Evolutionary conservation across 2,888 invertebrate species (phyloP).

Genomic region (Eupelmus urozonus): DNA sequence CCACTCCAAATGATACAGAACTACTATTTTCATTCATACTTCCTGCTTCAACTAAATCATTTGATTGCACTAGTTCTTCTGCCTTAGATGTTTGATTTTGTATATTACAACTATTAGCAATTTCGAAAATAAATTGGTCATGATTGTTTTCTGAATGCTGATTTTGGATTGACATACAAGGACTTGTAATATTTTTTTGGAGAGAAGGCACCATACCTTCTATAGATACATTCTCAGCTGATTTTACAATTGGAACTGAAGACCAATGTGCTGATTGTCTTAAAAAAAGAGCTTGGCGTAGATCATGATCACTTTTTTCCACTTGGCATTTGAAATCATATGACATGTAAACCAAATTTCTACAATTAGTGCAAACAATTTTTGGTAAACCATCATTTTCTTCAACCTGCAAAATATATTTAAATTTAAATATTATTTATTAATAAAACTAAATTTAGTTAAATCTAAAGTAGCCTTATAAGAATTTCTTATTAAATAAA

Average conservation of each 20-base stretch:
- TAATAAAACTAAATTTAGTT: neutral
- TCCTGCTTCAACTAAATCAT: slow-evolving; percentile 2
- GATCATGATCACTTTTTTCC: slow-evolving; percentile 69
- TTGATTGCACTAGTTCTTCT: slow-evolving; percentile 23
- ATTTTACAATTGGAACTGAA: slow-evolving; percentile 24
- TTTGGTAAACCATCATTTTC: slow-evolving; percentile 72
- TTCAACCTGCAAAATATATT: slow-evolving; percentile 67
- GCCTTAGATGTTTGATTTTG: slow-evolving; percentile 23
- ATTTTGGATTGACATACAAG: slow-evolving; percentile 36
- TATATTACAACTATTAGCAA: slow-evolving; percentile 37
- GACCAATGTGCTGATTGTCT: slow-evolving; percentile 44
- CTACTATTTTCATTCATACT: slow-evolving; percentile 7
- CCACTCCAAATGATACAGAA: neutral
- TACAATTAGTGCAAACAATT: slow-evolving; percentile 68
- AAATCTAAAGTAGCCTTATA: too few relatives aligned
- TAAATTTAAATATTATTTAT: too few relatives aligned
- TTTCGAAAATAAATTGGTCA: slow-evolving; percentile 54
- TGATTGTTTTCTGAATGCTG: slow-evolving; percentile 25
- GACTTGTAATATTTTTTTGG: slow-evolving; percentile 43
- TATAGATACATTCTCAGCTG: slow-evolving; percentile 24
- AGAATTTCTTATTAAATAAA: too few relatives aligned
- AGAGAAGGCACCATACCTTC: slow-evolving; percentile 35
- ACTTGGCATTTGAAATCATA: slow-evolving; percentile 72
- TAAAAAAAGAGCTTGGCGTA: slow-evolving; percentile 64
- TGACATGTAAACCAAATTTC: slow-evolving; percentile 67